Base-by-base conservation (phyloP, 2,888 invertebrate species). In the Ornithoptera priamus region DNA sequence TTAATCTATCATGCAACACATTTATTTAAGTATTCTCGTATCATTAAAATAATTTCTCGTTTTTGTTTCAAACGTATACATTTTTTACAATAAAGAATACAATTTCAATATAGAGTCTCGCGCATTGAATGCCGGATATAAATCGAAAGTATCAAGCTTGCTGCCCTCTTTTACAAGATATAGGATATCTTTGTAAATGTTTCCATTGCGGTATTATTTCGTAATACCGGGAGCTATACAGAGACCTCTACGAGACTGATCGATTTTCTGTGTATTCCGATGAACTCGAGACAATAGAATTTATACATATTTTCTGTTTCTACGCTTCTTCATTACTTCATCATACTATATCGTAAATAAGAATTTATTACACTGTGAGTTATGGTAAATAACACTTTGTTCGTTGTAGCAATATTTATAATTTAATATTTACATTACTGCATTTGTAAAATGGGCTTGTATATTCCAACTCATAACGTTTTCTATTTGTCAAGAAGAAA, bases 171-270 rank as follows among this genome's bases (percentile, higher is more conserved):
- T 53, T 61, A 42, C 20, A 61, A 69, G 61, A 69, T 69, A 65
- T 24, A 22, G n/a, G 12, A 12, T 62, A 69, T 69, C 42, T 65
- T 57, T 69, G 64, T 65, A 69, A 69, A 65, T 62, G 60, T 61
- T 65, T 50, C 69, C 46, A 69, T 61, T 65, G 64, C 30, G 65
- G 56, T 65, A 69, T 69, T 69, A 65, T 69, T 65, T 65, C 65
- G 61, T 69, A 62, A 69, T 46, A 57, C 56, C 22, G 39, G 2
- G 30, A 58, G 46, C 56, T 42, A 46, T 46, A 46, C 46, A 17
- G 36, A 30, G 53, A 10, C 24, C 30, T 17, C 36, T 20, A 7
- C 62, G 18, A 57, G 65, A 61, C 65, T 69, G 65, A 69, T 69
- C 65, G 57, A 65, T 60, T 69, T 69, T 65, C 46, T 36, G 65